Base-by-base conservation (phyloP, 2,797 vertebrate genomes). In the Phyllotis vaccarum region DNA sequence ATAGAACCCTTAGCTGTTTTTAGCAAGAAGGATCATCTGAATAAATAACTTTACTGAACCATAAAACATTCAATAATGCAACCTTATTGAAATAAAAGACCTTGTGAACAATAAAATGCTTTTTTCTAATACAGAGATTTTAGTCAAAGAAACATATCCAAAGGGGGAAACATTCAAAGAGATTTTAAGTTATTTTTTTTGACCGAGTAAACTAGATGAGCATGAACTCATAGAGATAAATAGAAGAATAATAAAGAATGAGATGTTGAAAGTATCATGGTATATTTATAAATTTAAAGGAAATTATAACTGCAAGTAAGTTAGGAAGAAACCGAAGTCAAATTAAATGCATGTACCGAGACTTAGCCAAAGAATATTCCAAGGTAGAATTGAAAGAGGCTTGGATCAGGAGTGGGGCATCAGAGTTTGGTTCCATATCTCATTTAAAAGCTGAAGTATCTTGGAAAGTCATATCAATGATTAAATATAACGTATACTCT, bases 11-110 rank as follows among this genome's bases (percentile, higher is more conserved):
- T 56, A 64, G 43, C 60, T 64, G n/a, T 62, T 93, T 94, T 92
- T 34, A 86, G 56, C 14, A 88, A 93, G 56, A 81, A 60, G 27
- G 40, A 75, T 74, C 81, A 37, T 92, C 49, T 89, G 68, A 95
- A 79, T 90, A 92, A 94, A 14, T 90, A 93, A 94, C 37, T 17
- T 75, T 86, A 82, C 34, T 92, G 91, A 97, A 92, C 14, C 2
- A 75, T 60, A 93, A 88, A 58, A 29, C 43, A 58, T 87, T 89
- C 49, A 94, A 40, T 72, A 81, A 60, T 27, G 21, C 70, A 89
- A 40, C 49, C 66, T 83, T 52, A 78, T 12, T 90, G 46, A 76
- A 89, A 90, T 72, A 2, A 64, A 43, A 93, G 22, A 9, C 52
- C 64, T 34, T 89, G 8, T 66, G 54, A 43, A 68, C 31, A 90